phyloP scores from a whole-genome alignment of 2,797 vertebrate genomes.

The Anguilla pacifica region DNA sequence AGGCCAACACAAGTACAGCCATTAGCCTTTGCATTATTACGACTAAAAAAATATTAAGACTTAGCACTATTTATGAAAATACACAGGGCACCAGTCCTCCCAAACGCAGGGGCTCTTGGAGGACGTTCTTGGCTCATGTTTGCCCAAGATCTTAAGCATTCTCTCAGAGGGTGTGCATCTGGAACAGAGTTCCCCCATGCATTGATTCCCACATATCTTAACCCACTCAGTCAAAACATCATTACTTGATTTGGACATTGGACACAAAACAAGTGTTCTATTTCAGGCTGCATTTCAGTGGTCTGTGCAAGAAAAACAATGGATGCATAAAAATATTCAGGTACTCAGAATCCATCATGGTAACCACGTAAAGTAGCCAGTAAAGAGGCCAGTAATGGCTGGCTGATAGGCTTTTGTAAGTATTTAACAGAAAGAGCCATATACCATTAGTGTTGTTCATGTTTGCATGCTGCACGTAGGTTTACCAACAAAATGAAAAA shows the following conservation, averaged over 20 bases:
- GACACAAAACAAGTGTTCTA: neutral
- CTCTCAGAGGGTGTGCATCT: neutral
- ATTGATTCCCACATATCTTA: neutral
- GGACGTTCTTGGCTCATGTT: neutral
- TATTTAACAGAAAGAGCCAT: neutral
- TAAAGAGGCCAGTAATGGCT: neutral
- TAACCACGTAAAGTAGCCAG: neutral
- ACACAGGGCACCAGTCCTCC: neutral
- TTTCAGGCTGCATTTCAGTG: neutral
- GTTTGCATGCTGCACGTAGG: neutral
- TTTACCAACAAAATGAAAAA: neutral
- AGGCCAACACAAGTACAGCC: neutral
- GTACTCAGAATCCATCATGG: neutral
- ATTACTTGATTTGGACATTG: neutral
- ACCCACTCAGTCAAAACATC: neutral
- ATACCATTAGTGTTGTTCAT: neutral
- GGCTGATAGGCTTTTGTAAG: neutral
- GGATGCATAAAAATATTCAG: neutral
- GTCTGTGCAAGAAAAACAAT: neutral
- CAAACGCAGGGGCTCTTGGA: neutral
- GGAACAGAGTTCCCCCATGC: neutral
- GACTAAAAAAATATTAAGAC: neutral
- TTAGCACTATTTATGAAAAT: neutral
- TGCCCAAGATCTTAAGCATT: neutral
- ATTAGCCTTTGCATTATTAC: neutral